Base-by-base conservation (phyloP, 30 jellyfish, hydroid and myxozoan genomes). In the Aurelia coerulea region DNA sequence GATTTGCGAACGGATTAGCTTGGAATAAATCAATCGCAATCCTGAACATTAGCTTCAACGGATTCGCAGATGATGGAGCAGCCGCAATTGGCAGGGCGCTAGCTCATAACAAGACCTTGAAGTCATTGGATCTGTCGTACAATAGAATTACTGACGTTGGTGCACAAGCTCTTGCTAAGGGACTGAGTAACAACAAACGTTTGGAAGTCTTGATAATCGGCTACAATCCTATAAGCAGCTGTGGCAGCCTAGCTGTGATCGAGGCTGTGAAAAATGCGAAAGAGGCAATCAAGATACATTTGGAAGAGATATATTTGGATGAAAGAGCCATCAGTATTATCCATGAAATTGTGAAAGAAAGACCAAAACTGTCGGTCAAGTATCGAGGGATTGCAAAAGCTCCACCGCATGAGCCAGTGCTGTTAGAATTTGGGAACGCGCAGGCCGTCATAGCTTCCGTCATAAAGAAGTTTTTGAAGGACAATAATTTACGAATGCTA, bases 101-200 rank as follows among this genome's bases (percentile, higher is more conserved):
- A 52, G 66, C 74, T 33, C 51, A 23, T 2, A 85, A 85, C 46
- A 54, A 62, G 33, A 85, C 78, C 10, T 53, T 85, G 4, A 39
- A 60, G 60, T 33, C 37, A n/a, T 18, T 85, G 35, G 79, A 85
- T 51, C 76, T 85, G 18, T 69, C 87, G 15, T 33, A 91, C 41
- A 91, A 91, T 67, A 76, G 96, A 10, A 91, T 91, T 13, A 75
- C 98, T 1, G 91, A 91, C 77, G 62, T 14, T 31, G 98, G 98
- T 9, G 98, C 98, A 2, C 29, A 53, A 13, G 63, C 62, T 11
- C 77, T 91, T 54, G 75, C 93, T 35, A 62, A 50, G n/a, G 93
- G 96, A 34, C 50, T 91, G 78, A 83, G 83, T 3, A 75, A 58
- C 59, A 91, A 91, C 88, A 74, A 33, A 5, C 74, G 91, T 8